A percentile compares a stretch with the other conserved stretches of the same genome.
Conservation (phyloP, 2,888 invertebrate species). For the Limnephilus rhombicus region DNA sequence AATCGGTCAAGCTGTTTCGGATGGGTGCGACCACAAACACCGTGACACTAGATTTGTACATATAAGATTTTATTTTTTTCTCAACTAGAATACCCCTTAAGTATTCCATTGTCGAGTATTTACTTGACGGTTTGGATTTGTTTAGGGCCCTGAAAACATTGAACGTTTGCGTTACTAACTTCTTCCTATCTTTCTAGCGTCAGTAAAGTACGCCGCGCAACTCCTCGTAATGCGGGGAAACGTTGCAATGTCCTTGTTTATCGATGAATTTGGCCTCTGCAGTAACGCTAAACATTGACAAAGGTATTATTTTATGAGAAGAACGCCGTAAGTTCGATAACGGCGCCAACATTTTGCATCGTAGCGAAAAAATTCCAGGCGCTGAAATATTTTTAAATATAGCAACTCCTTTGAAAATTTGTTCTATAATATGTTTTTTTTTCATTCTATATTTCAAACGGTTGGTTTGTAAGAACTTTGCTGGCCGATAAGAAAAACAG, state of each 20-base stretch:
- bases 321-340: not conserved
- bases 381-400: not conserved
- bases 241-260: not conserved
- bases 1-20: too few species aligned
- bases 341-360: not conserved
- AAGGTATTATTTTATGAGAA: not conserved
- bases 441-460: not conserved
- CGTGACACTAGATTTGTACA: too few species aligned
- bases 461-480: not conserved
- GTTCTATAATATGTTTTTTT: not conserved
- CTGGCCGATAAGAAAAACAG: not conserved
- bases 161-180: slow-evolving; percentile 18
- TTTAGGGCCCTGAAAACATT: slow-evolving; percentile 16
- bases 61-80: too few species aligned
- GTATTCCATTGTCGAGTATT: not conserved
- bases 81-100: not conserved
- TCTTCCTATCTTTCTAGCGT: not conserved
- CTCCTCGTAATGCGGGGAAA: not conserved
- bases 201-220: not conserved
- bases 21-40: too few species aligned
- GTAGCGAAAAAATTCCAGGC: not conserved
- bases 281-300: not conserved
- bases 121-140: not conserved
- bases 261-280: not conserved
- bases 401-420: not conserved